Percentiles rank a stretch among this genome's conserved stretches.
Conservation (phyloP, 1,140 invertebrate species). For the Tribolium madens region DNA sequence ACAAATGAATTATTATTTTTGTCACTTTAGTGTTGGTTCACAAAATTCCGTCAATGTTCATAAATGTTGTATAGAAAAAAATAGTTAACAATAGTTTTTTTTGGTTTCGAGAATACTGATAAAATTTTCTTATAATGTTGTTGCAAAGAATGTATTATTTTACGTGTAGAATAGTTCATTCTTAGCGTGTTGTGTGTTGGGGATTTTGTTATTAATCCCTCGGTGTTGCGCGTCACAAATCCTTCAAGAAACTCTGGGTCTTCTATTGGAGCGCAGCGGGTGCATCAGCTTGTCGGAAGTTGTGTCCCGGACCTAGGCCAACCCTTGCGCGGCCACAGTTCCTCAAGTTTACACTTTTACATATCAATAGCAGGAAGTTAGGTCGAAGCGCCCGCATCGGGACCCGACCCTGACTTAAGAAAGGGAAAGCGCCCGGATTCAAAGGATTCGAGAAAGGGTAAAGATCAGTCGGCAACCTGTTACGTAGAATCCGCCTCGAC, state of each 20-base stretch:
- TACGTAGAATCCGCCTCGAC: conserved; percentile 37
- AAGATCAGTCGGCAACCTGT: conserved; percentile 55
- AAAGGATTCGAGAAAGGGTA: conserved; percentile 55
- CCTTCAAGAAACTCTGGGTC: background rate
- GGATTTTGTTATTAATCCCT: background rate
- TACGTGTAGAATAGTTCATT: no score
- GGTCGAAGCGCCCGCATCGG: conserved; percentile 2
- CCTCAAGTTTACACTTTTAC: conserved; percentile 47
- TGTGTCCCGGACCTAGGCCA: conserved; percentile 25
- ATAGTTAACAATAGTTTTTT: no score
- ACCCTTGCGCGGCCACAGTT: conserved; percentile 28
- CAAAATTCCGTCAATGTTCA: no score
- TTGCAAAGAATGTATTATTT: no score
- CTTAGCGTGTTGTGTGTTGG: no score
- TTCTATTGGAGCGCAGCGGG: background rate
- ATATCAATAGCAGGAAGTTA: conserved; percentile 44
- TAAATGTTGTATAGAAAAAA: no score
- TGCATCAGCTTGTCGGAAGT: conserved; percentile 12
- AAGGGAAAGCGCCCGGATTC: conserved; percentile 52
- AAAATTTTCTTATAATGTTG: no score
- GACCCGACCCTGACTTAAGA: conserved; percentile 48
- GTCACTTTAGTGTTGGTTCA: no score
- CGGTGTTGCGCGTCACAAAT: conserved; percentile 1
- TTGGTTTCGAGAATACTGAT: no score
- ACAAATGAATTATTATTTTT: no score